Evolutionary conservation across 2,888 invertebrate species (phyloP).

Genomic region (Imbricaverruca yamaguchii): DNA sequence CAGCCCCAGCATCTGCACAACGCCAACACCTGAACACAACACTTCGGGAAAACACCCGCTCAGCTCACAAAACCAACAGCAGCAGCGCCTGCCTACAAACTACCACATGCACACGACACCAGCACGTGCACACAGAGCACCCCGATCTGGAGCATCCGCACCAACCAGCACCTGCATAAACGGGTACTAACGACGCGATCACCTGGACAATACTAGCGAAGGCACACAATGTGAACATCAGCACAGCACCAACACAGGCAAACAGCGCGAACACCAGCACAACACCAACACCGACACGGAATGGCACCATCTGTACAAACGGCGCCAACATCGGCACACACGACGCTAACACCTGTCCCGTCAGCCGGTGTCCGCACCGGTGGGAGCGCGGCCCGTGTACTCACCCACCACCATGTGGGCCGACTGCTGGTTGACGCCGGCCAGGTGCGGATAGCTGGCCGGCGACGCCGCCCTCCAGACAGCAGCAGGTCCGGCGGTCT

Average conservation of each 20-base stretch:
- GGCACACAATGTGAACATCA: neutral
- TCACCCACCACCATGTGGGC: slow-evolving; percentile 1
- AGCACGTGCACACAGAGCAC: too few relatives aligned
- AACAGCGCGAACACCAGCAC: neutral
- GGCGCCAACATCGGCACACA: too few relatives aligned
- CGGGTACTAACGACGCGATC: too few relatives aligned
- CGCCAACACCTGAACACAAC: neutral
- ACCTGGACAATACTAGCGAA: neutral
- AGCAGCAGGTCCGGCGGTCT: neutral
- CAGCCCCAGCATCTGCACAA: neutral
- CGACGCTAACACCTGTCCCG: too few relatives aligned
- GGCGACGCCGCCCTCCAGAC: neutral
- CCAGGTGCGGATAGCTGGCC: neutral
- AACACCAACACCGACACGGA: neutral
- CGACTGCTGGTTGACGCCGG: slow-evolving; percentile 2
- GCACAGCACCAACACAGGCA: neutral
- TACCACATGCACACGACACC: too few relatives aligned
- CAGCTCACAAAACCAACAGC: too few relatives aligned
- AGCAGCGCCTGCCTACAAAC: too few relatives aligned
- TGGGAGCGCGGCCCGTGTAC: neutral
- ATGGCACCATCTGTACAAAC: neutral
- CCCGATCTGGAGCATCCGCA: too few relatives aligned
- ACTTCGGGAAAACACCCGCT: too few relatives aligned
- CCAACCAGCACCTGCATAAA: too few relatives aligned
- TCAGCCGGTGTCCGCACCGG: neutral